A percentile compares a stretch with the other conserved stretches of the same genome.
Evolutionary conservation across 2,888 invertebrate species (phyloP).

Genomic region (Watsonalla binaria): DNA sequence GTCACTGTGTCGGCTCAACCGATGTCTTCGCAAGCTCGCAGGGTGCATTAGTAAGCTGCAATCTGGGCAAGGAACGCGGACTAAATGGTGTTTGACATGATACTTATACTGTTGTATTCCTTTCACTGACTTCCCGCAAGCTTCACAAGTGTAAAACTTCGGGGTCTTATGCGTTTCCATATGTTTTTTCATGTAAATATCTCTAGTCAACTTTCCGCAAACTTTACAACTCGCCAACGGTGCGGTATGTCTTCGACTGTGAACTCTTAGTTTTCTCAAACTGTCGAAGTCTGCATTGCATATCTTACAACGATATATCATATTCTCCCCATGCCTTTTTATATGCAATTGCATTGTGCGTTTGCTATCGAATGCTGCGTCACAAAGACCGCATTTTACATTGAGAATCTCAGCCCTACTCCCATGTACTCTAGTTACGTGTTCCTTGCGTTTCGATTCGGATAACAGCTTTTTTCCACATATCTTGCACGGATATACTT

Average conservation of each 20-base stretch:
- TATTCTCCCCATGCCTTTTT: conserved; percentile 8
- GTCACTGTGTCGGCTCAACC: conserved; percentile 1
- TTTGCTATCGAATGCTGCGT: conserved; percentile 3
- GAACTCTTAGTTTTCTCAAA: conserved; percentile 14
- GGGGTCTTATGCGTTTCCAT: background rate
- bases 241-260: conserved; percentile 14
- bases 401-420: conserved; percentile 24
- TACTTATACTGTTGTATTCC: background rate
- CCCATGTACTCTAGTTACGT: conserved; percentile 38
- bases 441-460: conserved; percentile 32
- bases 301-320: conserved; percentile 11
- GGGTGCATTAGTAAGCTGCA: background rate
- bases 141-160: background rate
- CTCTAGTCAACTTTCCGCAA: conserved; percentile 1
- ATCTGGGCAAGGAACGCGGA: background rate
- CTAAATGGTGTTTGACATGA: background rate
- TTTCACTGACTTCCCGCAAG: background rate
- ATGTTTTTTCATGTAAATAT: background rate
- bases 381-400: conserved; percentile 3
- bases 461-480: conserved; percentile 40
- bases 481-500: conserved; percentile 32
- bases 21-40: background rate
- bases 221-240: conserved; percentile 16
- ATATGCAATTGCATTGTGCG: background rate
- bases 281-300: conserved; percentile 16